Base-by-base conservation (phyloP, 2,888 invertebrate genomes). In the Pegoplata infirma region DNA sequence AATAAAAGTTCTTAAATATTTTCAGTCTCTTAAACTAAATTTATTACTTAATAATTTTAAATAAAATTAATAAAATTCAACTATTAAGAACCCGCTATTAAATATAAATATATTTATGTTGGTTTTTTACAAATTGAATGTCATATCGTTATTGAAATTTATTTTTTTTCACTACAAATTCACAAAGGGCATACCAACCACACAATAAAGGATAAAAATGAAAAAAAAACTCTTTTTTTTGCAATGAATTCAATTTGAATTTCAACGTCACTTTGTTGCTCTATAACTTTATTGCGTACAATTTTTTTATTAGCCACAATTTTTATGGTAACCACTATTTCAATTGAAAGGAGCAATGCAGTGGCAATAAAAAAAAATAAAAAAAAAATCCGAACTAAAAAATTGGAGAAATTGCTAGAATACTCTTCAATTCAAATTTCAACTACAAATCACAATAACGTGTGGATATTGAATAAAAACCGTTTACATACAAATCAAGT, bases 161-260 rank as follows among this genome's bases (percentile, higher is more conserved):
- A n/a, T n/a, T 49, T 55, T 36, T 32, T 55, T 40, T 8, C 40
- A 28, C 14, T 46, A 19, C 19, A 46, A 32, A 61, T 32, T 32
- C 21, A 51, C 28, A 28, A 59, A 61, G 53, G 21, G 44, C 58
- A 59, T 51, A 19, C 17, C 17, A 19, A 47, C 10, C 1, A 44
- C 40, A 44, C n/a, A n/a, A n/a, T 40, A 6, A n/a, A 10, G n/a
- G 40, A 5, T n/a, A 44, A 16, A n/a, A 44, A 44, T 14, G 6
- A 61, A 19, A 21, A 23, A 49, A 1, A 17, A 56, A 19, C 21
- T 53, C 59, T 23, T 28, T 47, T 64, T 63, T 56, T 40, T 40
- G 47, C 63, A 63, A 56, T 59, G 51, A 59, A 74, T 53, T 51
- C 21, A 59, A 58, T 58, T 73, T 61, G 46, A 46, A 58, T 40